These are phyloP conservation scores for Moxostoma hubbsi DNA, from an alignment of 2,797 vertebrate species.

Conservation along the genomic window DNA sequence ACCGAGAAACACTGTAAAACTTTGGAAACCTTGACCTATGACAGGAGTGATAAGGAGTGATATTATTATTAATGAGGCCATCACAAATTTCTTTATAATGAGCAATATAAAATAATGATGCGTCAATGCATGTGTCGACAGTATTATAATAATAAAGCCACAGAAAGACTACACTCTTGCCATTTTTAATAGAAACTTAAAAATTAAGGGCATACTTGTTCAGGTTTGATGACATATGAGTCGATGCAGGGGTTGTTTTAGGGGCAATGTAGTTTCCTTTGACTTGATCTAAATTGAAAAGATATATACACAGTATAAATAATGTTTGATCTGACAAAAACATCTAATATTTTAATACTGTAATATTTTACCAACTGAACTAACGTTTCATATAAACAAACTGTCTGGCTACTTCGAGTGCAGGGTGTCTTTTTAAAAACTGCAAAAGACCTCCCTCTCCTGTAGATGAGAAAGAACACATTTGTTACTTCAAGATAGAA, in stretches of 20 bases:
- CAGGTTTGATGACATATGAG: constrained; percentile 25
- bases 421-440: constrained; percentile 72
- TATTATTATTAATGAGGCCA: not conserved
- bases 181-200: not conserved
- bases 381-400: constrained; percentile 67
- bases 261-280: not conserved
- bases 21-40: constrained; percentile 42
- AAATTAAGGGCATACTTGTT: constrained; percentile 42
- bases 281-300: constrained; percentile 34
- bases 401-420: constrained; percentile 57
- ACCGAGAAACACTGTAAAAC: constrained; percentile 37
- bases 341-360: not conserved
- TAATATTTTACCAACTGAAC: constrained; percentile 39
- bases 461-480: constrained; percentile 41
- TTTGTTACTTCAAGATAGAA: not conserved
- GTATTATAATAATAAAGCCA: not conserved
- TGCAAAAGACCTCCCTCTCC: constrained; percentile 68
- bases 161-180: not conserved
- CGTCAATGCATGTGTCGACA: not conserved
- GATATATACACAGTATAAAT: not conserved
- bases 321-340: not conserved
- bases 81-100: not conserved
- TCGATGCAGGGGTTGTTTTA: not conserved
- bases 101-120: not conserved
- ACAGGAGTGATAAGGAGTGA: not conserved